phyloP scores from a whole-genome alignment of 2,888 invertebrate species.

The Macrosoma leucophasiata region DNA sequence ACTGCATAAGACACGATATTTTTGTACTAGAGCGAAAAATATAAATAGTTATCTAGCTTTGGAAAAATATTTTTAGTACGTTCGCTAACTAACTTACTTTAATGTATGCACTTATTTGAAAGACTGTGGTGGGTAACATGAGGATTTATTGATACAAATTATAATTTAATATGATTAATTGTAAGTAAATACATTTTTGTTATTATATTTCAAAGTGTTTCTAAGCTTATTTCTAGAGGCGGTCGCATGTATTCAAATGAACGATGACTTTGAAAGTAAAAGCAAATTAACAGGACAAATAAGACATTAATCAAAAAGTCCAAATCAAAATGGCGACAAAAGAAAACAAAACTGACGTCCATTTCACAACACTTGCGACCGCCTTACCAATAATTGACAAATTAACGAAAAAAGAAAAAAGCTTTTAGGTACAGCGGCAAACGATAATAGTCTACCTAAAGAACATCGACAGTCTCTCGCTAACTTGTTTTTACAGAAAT shows the following conservation, averaged over 20 bases:
- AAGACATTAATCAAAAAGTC: no score
- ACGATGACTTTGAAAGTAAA: no score
- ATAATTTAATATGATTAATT: no score
- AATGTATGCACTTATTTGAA: conserved; percentile 12
- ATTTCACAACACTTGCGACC: conserved; percentile 27
- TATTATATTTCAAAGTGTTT: no score
- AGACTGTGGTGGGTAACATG: conserved; percentile 18
- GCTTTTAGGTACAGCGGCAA: conserved; percentile 60
- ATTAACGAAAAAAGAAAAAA: conserved; percentile 45
- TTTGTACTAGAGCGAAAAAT: conserved; percentile 56
- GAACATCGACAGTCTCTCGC: conserved; percentile 57
- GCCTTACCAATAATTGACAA: conserved; percentile 52
- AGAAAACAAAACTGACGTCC: conserved; percentile 6
- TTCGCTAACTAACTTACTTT: conserved; percentile 15
- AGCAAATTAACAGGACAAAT: no score
- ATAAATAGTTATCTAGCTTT: conserved; percentile 28
- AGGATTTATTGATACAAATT: no score
- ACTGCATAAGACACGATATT: conserved; percentile 46
- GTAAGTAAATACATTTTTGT: no score
- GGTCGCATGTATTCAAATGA: no score
- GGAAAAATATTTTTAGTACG: conserved; percentile 22
- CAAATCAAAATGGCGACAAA: no score
- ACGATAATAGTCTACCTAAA: conserved; percentile 44
- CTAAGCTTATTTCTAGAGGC: no score
- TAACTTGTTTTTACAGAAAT: conserved; percentile 60